These are phyloP conservation scores for Gnathochromis pfefferi DNA, from an alignment of 2,113 vertebrate genomes.

Conservation along the genomic window DNA sequence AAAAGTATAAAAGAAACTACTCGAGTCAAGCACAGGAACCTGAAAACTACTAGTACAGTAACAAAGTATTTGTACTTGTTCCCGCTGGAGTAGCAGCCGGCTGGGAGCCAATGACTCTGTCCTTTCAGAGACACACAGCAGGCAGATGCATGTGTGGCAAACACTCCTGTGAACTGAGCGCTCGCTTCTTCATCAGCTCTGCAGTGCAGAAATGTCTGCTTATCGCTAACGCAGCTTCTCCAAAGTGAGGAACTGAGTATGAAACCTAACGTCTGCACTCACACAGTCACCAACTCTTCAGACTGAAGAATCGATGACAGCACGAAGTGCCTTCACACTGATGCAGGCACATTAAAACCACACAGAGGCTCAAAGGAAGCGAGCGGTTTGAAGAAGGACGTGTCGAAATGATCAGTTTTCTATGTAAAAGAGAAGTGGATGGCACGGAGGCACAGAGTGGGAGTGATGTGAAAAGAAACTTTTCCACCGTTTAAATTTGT, in stretches of 20 bases:
- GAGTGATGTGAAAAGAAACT: background rate
- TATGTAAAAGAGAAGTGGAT: background rate
- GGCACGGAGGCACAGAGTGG: background rate
- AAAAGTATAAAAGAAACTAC: background rate
- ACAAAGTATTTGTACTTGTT: background rate
- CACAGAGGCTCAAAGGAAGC: background rate
- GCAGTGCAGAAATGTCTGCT: background rate
- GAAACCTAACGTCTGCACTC: background rate
- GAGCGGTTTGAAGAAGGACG: background rate
- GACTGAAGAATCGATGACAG: background rate
- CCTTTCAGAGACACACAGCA: background rate
- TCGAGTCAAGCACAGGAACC: background rate
- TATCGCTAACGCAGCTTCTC: rapidly evolving
- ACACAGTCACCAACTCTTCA: background rate
- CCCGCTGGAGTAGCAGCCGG: background rate
- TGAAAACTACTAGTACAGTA: background rate
- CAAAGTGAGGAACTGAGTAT: background rate
- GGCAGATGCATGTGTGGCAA: background rate
- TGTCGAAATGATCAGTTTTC: background rate
- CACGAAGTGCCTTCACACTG: background rate
- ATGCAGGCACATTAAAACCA: background rate
- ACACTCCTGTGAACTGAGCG: background rate
- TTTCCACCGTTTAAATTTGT: background rate
- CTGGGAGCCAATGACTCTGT: background rate
- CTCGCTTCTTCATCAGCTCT: background rate